phyloP scores from a whole-genome alignment of 2,888 invertebrate species.

The Ormyrus rosae region DNA sequence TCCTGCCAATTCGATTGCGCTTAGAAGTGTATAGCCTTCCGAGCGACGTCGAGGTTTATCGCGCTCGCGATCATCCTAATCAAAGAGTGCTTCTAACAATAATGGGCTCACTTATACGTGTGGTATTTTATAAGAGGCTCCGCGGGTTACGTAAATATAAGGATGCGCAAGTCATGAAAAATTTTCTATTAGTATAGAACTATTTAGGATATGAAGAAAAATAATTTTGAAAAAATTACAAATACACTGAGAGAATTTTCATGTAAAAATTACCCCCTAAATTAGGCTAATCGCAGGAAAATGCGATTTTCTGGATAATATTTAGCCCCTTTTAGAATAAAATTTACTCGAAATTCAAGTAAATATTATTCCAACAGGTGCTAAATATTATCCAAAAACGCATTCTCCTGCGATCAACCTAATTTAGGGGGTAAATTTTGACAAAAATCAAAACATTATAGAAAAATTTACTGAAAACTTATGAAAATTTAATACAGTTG shows the following conservation, averaged over 20 bases:
- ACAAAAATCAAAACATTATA: too few relatives aligned
- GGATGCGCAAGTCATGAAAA: slow-evolving; percentile 3
- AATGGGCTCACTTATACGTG: background rate
- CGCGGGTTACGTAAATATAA: slow-evolving; percentile 4
- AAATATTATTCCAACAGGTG: too few relatives aligned
- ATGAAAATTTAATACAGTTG: too few relatives aligned
- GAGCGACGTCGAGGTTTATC: slow-evolving; percentile 11
- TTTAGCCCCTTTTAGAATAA: too few relatives aligned
- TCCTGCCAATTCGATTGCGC: background rate
- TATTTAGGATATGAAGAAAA: background rate
- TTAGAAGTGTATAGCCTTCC: background rate
- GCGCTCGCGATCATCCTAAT: background rate
- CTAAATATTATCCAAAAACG: too few relatives aligned
- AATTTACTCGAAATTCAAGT: too few relatives aligned
- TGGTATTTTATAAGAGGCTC: background rate
- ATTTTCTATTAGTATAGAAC: background rate
- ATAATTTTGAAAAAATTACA: background rate
- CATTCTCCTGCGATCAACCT: too few relatives aligned
- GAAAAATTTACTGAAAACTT: too few relatives aligned
- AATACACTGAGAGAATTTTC: background rate
- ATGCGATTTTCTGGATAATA: too few relatives aligned
- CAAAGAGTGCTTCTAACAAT: background rate
- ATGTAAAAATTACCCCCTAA: too few relatives aligned
- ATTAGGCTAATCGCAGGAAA: too few relatives aligned
- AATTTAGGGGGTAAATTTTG: too few relatives aligned